phyloP scores from a whole-genome alignment of 2,888 invertebrate genomes.

The Epinotia bilunana region DNA sequence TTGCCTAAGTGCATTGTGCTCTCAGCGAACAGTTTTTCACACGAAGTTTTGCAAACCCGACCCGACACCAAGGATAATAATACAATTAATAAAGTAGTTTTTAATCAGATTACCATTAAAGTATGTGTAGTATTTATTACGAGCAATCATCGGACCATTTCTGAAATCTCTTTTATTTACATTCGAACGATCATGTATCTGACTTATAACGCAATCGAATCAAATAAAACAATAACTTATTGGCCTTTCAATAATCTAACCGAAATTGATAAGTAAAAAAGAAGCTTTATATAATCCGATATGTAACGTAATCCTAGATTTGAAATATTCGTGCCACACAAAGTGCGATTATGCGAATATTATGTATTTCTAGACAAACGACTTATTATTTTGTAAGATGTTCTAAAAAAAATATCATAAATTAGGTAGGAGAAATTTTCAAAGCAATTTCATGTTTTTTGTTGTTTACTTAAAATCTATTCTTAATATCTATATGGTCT shows the following conservation, averaged over 20 bases:
- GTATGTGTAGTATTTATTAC: background rate
- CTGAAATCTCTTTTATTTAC: background rate
- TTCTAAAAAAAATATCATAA: too few relatives aligned
- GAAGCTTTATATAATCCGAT: background rate
- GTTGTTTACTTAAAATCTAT: too few relatives aligned
- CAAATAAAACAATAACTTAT: background rate
- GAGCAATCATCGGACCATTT: background rate
- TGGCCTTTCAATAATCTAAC: background rate
- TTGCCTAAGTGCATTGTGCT: constrained; percentile 36
- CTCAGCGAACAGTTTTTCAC: constrained; percentile 35
- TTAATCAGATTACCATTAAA: background rate
- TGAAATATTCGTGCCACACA: background rate
- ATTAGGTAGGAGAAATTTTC: too few relatives aligned
- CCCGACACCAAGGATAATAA: constrained; percentile 27
- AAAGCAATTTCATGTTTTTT: too few relatives aligned
- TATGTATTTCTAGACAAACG: background rate
- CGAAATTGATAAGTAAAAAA: background rate
- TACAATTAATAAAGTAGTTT: constrained; percentile 31
- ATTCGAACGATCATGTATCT: too few relatives aligned
- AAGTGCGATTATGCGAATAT: background rate
- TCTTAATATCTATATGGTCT: too few relatives aligned
- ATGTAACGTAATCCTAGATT: constrained; percentile 1
- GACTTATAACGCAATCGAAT: background rate
- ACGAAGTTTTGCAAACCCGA: constrained; percentile 39
- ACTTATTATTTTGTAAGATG: too few relatives aligned